These are phyloP conservation scores for Euphonia xanthogaster DNA, from an alignment of 2,797 vertebrate species.

Conservation along the genomic window DNA sequence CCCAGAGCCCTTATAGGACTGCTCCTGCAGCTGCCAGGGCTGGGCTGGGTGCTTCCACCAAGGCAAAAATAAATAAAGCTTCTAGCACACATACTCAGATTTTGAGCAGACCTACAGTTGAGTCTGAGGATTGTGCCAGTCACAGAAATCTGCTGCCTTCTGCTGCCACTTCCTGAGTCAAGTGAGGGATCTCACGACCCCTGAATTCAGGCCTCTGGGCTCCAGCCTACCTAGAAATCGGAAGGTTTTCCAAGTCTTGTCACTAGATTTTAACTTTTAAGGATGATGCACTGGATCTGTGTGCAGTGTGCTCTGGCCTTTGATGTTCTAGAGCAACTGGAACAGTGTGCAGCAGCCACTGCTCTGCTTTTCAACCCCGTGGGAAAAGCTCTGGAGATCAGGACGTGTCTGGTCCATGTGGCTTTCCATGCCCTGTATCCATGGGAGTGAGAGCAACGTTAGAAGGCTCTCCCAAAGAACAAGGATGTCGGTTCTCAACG, in stretches of 20 bases:
- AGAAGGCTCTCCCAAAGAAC: fast-evolving
- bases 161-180: background rate
- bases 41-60: background rate
- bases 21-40: background rate
- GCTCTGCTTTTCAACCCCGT: background rate
- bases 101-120: background rate
- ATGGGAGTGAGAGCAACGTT: background rate
- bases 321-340: background rate
- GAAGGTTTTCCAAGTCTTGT: background rate
- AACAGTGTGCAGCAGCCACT: background rate
- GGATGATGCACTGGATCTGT: background rate
- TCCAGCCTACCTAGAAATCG: background rate
- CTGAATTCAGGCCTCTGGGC: background rate
- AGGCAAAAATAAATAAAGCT: background rate
- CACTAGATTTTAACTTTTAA: background rate
- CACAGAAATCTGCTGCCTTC: background rate
- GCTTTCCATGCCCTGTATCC: fast-evolving
- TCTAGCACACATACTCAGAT: background rate
- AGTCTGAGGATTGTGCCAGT: background rate
- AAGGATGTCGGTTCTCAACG: background rate
- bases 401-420: background rate
- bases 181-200: background rate
- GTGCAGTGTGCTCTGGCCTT: background rate
- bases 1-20: background rate
- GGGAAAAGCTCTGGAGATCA: background rate